Evolutionary conservation across 2,888 invertebrate genomes (phyloP).

Genomic region (Villa cingulata): DNA sequence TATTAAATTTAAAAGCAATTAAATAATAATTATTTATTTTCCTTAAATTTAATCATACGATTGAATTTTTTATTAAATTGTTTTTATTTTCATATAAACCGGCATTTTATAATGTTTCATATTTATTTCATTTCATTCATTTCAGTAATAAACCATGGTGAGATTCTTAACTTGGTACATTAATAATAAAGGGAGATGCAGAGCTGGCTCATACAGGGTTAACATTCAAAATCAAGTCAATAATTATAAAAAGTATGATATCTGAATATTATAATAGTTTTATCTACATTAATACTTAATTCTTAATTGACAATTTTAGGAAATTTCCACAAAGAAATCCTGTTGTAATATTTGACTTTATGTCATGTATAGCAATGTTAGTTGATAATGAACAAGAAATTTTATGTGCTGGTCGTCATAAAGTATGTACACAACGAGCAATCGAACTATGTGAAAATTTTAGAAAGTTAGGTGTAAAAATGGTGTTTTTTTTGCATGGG

Average conservation of each 20-base stretch:
- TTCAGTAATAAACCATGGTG: too few relatives aligned
- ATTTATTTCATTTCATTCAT: too few relatives aligned
- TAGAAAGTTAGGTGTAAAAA: constrained; percentile 2
- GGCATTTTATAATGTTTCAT: too few relatives aligned
- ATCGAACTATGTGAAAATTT: constrained; percentile 7
- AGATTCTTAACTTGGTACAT: constrained; percentile 3
- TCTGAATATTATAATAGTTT: not conserved
- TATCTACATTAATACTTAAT: not conserved
- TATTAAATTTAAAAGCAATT: too few relatives aligned
- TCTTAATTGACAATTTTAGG: not conserved
- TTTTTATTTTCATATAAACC: too few relatives aligned
- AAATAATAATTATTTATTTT: too few relatives aligned
- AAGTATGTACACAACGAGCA: constrained; percentile 1
- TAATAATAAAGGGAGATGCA: not conserved
- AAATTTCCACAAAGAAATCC: constrained; percentile 4
- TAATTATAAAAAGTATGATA: constrained; percentile 2
- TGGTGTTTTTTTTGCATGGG: constrained; percentile 11
- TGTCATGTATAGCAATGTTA: constrained; percentile 3
- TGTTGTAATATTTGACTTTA: constrained; percentile 10
- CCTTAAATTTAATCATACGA: too few relatives aligned
- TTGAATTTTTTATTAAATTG: too few relatives aligned
- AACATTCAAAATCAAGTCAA: constrained; percentile 1
- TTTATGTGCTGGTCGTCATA: constrained; percentile 8
- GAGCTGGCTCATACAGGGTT: not conserved
- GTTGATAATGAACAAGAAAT: constrained; percentile 2